These are phyloP conservation scores for Pandemis corylana DNA, from an alignment of 2,888 invertebrate genomes.

Conservation along the genomic window DNA sequence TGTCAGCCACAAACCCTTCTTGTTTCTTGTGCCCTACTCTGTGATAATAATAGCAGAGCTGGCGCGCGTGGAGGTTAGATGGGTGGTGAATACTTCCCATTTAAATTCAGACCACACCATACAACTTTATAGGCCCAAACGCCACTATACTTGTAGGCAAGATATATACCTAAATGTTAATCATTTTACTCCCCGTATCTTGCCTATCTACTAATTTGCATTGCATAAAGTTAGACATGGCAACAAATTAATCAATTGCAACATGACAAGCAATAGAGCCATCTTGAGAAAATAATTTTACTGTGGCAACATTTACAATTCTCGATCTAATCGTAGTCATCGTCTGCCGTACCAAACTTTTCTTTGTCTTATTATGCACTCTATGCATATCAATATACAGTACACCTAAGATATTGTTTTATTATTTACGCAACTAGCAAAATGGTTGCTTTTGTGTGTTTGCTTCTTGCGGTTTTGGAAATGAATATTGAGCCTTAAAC, in stretches of 20 bases:
- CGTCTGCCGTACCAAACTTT: background rate
- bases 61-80: too few relatives aligned
- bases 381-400: background rate
- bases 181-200: too few relatives aligned
- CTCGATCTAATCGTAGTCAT: background rate
- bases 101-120: too few relatives aligned
- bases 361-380: background rate
- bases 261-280: background rate
- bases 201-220: background rate
- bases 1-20: too few relatives aligned
- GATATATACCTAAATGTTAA: too few relatives aligned
- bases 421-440: background rate
- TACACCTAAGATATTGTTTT: background rate
- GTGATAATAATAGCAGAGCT: too few relatives aligned
- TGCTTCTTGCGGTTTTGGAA: background rate
- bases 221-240: background rate
- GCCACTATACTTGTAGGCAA: too few relatives aligned
- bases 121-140: too few relatives aligned
- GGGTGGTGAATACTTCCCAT: too few relatives aligned
- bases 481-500: background rate
- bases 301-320: background rate
- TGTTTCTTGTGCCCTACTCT: too few relatives aligned
- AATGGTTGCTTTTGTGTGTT: background rate
- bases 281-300: background rate
- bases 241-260: conserved; percentile 10